Evolutionary conservation across 1,140 invertebrate genomes (phyloP).

Genomic region (Venustaconcha ellipsiformis): DNA sequence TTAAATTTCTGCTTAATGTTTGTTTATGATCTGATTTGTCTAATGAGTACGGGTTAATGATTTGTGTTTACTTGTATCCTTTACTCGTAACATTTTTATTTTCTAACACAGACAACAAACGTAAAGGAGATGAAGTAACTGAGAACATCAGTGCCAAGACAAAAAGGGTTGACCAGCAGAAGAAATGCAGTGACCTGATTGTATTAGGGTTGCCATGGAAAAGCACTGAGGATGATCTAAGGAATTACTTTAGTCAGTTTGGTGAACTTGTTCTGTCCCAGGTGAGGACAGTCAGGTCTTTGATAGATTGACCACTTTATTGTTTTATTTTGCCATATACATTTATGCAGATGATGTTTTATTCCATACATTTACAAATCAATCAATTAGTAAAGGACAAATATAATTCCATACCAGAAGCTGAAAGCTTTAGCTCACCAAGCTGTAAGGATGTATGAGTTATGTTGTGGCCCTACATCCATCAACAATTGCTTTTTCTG

Average conservation of each 20-base stretch:
- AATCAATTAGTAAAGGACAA: too few species aligned
- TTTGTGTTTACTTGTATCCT: background rate
- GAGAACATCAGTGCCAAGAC: conserved; percentile 85
- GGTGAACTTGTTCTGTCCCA: conserved; percentile 70
- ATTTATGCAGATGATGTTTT: too few species aligned
- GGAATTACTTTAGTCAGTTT: conserved; percentile 71
- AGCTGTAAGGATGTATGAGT: too few species aligned
- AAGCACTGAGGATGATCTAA: conserved; percentile 69
- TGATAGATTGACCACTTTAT: too few species aligned
- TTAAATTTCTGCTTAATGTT: background rate
- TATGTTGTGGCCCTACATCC: too few species aligned
- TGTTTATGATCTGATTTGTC: background rate
- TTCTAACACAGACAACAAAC: conserved; percentile 84
- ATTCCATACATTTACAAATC: too few species aligned
- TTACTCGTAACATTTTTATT: background rate
- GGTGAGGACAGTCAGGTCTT: conserved; percentile 76
- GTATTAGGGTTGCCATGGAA: conserved; percentile 78
- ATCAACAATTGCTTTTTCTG: too few species aligned
- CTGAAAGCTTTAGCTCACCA: too few species aligned
- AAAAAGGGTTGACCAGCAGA: conserved; percentile 77
- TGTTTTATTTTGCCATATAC: too few species aligned
- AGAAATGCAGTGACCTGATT: conserved; percentile 96
- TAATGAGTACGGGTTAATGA: background rate
- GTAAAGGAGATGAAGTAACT: conserved; percentile 83
- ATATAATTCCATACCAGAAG: too few species aligned